These are phyloP conservation scores for Cercopithecus mona DNA, from an alignment of 2,113 vertebrate species.

Conservation along the genomic window DNA sequence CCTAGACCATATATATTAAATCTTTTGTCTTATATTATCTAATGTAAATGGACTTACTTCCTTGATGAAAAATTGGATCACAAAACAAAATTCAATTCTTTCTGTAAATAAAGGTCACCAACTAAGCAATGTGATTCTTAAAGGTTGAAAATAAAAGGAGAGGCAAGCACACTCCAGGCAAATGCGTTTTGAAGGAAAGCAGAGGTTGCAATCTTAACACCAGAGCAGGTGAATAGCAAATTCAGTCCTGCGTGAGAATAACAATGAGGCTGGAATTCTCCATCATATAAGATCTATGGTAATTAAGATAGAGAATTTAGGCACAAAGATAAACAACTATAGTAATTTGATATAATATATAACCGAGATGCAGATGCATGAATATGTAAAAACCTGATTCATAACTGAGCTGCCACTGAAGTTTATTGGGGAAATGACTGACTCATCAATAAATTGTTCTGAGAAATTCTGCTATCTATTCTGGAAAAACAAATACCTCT, in stretches of 20 bases:
- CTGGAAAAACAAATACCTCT: background rate
- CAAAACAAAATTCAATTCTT: background rate
- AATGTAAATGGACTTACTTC: background rate
- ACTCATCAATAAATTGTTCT: background rate
- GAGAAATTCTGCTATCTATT: background rate
- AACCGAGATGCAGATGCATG: background rate
- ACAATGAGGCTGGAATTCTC: background rate
- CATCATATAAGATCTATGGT: background rate
- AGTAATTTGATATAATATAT: slow-evolving; percentile 9
- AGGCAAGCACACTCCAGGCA: background rate
- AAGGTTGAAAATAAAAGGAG: background rate
- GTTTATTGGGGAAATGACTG: background rate
- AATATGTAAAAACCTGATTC: background rate
- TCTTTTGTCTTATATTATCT: background rate
- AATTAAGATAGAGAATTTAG: background rate
- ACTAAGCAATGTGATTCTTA: background rate
- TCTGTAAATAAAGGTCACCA: background rate
- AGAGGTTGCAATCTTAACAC: background rate
- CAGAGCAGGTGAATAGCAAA: background rate
- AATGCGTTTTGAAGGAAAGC: background rate
- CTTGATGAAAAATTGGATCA: background rate
- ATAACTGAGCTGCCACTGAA: background rate
- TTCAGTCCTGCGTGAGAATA: background rate
- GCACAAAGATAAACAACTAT: background rate
- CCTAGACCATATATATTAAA: background rate